A percentile compares a stretch with the other conserved stretches of the same genome.
Conservation (phyloP, 2,888 invertebrate species). For the Lamellibrachia columna region DNA sequence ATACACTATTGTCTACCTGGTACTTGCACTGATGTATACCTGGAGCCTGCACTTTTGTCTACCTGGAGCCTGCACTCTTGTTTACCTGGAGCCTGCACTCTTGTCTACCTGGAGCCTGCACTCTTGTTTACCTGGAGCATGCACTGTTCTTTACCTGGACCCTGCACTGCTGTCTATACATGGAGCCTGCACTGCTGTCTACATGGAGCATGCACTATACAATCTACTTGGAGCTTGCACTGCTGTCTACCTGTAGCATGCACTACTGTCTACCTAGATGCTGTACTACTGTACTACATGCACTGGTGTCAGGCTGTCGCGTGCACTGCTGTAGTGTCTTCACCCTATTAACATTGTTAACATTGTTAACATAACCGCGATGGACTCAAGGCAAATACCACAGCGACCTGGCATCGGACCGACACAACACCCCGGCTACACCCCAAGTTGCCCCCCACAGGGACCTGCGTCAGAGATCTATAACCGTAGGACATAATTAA, state of each 20-base stretch:
- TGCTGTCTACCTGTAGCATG: too few relatives aligned
- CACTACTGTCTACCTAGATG: too few relatives aligned
- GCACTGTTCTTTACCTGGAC: neutral
- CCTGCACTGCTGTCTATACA: too few relatives aligned
- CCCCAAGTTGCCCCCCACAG: neutral
- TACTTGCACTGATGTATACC: too few relatives aligned
- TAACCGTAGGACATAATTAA: slow-evolving; percentile 5
- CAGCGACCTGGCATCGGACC: neutral
- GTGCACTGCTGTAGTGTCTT: neutral
- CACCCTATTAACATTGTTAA: neutral
- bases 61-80: neutral
- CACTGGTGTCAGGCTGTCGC: neutral
- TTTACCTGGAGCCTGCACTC: too few relatives aligned
- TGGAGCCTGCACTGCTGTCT: neutral
- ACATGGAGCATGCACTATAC: neutral
- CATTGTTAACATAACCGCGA: neutral
- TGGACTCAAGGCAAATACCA: neutral
- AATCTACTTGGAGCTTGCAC: neutral
- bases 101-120: neutral
- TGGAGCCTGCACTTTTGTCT: neutral
- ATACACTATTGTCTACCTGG: too few relatives aligned
- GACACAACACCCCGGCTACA: neutral
- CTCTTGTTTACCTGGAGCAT: too few relatives aligned
- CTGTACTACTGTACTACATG: too few relatives aligned
- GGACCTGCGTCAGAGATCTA: neutral